Evolutionary conservation across 2,113 vertebrate genomes (phyloP), one percentile per base, ranked within the genome.

Genomic region (Nicator chloris): DNA sequence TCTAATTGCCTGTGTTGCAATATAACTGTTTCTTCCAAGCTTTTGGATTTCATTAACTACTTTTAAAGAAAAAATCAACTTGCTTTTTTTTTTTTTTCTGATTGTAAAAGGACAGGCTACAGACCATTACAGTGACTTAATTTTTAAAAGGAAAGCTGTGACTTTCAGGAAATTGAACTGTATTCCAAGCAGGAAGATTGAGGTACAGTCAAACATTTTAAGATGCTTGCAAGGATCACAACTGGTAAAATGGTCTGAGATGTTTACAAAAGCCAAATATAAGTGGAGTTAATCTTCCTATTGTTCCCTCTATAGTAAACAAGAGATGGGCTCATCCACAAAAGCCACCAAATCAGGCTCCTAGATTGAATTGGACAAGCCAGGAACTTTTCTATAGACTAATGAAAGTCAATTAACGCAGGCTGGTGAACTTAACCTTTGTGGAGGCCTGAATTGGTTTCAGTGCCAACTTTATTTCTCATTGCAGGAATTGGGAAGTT

Each of bases 41-140:
- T 83, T 95, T 93, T 82, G 57, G n/a, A 93, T 90, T 90, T 93
- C 68, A 81, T 92, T 94, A 88, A 47, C 54, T 66, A 47, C 42
- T 96, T 95, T 63, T 59, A 88, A 95, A 91, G 33, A 70, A 92
- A 93, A 73, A 50, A 69, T 37, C 16, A 61, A 66, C 35, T 81
- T 50, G 45, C 42, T 86, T 54, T 42, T 83, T 88, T 63, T 66
- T 70, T 54, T 42, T 83, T 88, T 63, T 66, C 66, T 81, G 23
- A 49, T 49, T 81, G 45, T 50, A 76, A 71, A 69, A 85, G 22
- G 40, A 85, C 31, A 90, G 60, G 80, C 78, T 39, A 71, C 3
- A 71, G 53, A 59, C 39, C 59, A 73, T 86, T 73, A 50, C 3
- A 90, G 31, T 24, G n/a, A 94, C 13, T 56, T 22, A 53, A 18